Evolutionary conservation across 2,888 invertebrate genomes (phyloP).

Genomic region (Cantharis nigra): DNA sequence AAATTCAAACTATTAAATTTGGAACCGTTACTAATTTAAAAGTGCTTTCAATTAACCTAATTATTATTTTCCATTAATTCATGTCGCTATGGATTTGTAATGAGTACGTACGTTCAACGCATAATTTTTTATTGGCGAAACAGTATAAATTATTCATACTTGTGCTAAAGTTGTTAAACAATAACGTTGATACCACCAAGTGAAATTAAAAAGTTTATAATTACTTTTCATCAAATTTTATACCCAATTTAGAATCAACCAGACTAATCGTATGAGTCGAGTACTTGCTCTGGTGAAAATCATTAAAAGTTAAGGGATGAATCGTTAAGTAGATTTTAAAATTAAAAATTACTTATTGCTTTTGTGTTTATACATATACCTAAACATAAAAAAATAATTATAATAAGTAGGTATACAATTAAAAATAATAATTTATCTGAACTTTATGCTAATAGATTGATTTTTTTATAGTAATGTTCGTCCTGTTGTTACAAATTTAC

Average conservation of each 20-base stretch:
- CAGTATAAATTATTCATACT: not conserved
- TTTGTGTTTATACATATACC: not conserved
- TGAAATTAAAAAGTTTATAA: not conserved
- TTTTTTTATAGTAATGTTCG: not conserved
- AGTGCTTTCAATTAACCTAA: not conserved
- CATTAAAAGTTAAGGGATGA: not conserved
- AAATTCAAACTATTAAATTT: not conserved
- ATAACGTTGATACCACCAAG: not conserved
- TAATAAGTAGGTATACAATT: not conserved
- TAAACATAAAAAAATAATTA: not conserved
- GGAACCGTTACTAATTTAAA: not conserved
- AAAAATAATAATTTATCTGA: not conserved
- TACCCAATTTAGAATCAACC: not conserved
- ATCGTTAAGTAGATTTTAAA: not conserved
- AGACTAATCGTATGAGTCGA: too few relatives aligned
- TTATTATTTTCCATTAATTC: not conserved
- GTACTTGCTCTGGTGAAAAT: too few relatives aligned
- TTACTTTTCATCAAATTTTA: not conserved
- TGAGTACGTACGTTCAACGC: not conserved
- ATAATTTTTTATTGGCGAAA: not conserved
- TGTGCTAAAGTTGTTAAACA: not conserved
- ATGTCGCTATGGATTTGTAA: not conserved
- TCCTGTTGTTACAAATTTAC: not conserved
- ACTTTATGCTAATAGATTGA: not conserved
- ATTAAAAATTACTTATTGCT: not conserved